Evolutionary conservation across 2,888 invertebrate species (phyloP), one percentile per base, ranked within the genome.

Genomic region (Sicus ferrugineus): DNA sequence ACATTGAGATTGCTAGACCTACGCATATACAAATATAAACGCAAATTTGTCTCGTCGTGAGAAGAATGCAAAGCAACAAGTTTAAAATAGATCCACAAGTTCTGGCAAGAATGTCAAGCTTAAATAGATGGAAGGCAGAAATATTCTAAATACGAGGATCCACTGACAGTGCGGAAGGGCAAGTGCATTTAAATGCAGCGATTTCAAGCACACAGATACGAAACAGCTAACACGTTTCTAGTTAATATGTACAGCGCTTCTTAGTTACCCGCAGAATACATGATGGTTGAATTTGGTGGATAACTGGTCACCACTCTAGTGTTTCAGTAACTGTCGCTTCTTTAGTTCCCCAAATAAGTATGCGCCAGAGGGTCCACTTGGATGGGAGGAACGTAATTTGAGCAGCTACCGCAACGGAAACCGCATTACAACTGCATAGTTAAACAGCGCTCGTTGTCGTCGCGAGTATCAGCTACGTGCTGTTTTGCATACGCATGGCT

Each of bases 231-330:
- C 38, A 68, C 58, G 62, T 70, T 52, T 56, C 59, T 52, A 19
- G 52, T 30, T 6, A 48, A 31, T 50, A 48, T 30, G 16, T 50
- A 31, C 61, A 23, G 23, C 21, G 64, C 34, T 16, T 61, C 46
- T 50, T 68, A 64, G 78, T 83, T 81, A 81, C 81, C 81, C 76
- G 83, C 81, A 70, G 83, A 80, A 78, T 81, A 81, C 81, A 81
- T 81, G 48, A n/a, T 34, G 16, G 46, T 56, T 52, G 31, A 14
- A 14, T 46, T 30, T 50, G 21, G 19, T 54, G 16, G 11, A 23
- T 6, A 26, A n/a, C 7, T 23, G 1, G 11, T 9, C 23, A 50
- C 42, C 4, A 42, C 42, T 42, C n/a, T n/a, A n/a, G n/a, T 42
- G 42, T 16, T 4, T 42, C n/a, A 50, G 23, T 23, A 26, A 28